phyloP scores from a whole-genome alignment of 64 coral and sea anemone species.

The Montipora efflorescens region DNA sequence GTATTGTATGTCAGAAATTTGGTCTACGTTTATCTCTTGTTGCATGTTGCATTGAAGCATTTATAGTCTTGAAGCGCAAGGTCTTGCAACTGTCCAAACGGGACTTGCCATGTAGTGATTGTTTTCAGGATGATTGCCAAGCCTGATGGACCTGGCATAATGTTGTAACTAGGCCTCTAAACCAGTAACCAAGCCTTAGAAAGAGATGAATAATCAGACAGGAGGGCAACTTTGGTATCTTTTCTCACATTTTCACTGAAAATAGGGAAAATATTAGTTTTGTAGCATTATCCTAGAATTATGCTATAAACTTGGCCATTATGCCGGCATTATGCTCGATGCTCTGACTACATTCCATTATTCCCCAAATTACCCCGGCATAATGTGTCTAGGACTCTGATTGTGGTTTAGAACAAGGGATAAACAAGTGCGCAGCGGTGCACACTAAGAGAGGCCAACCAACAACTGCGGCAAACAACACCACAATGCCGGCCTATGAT shows the following conservation, averaged over 20 bases:
- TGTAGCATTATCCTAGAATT: constrained; percentile 23
- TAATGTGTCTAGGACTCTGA: too few species aligned
- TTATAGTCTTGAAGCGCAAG: too few species aligned
- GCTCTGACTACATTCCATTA: background rate
- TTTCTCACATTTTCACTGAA: constrained; percentile 36
- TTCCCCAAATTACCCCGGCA: background rate
- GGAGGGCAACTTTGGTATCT: background rate
- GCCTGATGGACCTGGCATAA: background rate
- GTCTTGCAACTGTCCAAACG: background rate
- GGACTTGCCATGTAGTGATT: constrained; percentile 6
- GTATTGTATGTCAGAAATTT: too few species aligned
- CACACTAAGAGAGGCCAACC: too few species aligned
- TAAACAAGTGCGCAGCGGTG: too few species aligned
- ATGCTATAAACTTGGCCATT: constrained; percentile 26
- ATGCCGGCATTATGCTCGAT: background rate
- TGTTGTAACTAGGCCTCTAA: background rate
- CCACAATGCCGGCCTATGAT: too few species aligned
- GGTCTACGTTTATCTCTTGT: too few species aligned
- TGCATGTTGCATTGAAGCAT: too few species aligned
- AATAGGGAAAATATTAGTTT: constrained; percentile 58
- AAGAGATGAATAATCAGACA: constrained; percentile 39
- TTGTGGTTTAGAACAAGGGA: too few species aligned
- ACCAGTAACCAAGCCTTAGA: background rate
- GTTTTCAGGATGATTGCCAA: background rate
- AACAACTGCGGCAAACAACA: too few species aligned